These are phyloP conservation scores for Nudaria mundana DNA, from an alignment of 2,888 invertebrate species.

Conservation along the genomic window DNA sequence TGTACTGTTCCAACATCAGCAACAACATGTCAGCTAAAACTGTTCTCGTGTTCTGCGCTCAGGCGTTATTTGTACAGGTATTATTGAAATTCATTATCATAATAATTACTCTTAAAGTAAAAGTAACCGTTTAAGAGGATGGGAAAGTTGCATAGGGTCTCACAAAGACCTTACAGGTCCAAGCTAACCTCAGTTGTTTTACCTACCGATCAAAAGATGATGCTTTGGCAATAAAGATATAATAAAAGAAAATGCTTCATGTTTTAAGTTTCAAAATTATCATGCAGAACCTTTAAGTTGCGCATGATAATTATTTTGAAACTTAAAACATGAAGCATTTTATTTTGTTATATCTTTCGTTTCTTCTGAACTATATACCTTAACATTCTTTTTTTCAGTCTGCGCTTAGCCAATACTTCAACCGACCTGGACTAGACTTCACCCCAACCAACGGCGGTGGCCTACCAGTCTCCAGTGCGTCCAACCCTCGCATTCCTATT, in stretches of 20 bases:
- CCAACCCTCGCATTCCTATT: slow-evolving; percentile 11
- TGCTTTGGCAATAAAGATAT: too few species aligned
- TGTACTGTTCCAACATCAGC: background rate
- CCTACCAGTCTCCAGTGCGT: slow-evolving; percentile 15
- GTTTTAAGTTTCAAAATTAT: too few species aligned
- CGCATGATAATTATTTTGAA: background rate
- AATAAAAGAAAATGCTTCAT: too few species aligned
- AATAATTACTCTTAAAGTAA: background rate
- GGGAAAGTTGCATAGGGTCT: background rate
- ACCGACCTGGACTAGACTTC: background rate
- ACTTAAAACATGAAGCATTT: background rate
- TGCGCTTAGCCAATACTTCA: background rate
- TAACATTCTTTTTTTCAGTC: background rate
- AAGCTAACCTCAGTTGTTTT: too few species aligned
- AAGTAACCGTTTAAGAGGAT: too few species aligned
- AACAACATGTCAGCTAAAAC: slow-evolving; percentile 18
- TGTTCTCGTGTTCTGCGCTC: slow-evolving; percentile 16
- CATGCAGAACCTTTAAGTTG: too few species aligned
- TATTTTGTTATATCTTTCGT: too few species aligned
- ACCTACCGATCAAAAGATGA: too few species aligned
- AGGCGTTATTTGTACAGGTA: slow-evolving; percentile 20
- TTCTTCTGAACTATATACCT: too few species aligned
- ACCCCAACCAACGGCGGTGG: slow-evolving; percentile 20
- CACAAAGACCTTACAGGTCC: background rate
- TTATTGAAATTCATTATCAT: background rate